Conservation (phyloP, 2,797 vertebrate species). For the Florisuga fusca region DNA sequence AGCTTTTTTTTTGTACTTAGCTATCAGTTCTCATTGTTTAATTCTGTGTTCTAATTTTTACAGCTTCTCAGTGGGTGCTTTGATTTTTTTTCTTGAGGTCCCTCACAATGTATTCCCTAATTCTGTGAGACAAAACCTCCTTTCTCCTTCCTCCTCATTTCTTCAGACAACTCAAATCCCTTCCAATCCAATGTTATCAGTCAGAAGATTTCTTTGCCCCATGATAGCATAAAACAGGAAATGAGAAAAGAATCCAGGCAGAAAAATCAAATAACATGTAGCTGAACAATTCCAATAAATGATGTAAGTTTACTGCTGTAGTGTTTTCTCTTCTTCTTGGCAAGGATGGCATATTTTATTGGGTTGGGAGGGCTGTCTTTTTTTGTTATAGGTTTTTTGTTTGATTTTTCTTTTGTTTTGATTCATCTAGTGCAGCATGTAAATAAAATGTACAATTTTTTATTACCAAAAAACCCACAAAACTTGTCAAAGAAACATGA, state of each 20-base stretch:
- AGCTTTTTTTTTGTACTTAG: background rate
- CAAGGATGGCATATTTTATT: background rate
- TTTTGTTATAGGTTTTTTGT: background rate
- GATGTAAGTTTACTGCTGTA: background rate
- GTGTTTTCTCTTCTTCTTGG: background rate
- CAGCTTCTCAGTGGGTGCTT: background rate
- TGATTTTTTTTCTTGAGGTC: background rate
- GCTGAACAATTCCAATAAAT: background rate
- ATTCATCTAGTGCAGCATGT: background rate
- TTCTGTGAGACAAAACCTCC: background rate
- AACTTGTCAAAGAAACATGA: background rate
- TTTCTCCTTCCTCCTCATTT: background rate
- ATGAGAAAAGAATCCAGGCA: background rate
- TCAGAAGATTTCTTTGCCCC: background rate
- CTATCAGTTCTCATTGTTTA: background rate
- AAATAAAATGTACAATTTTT: background rate
- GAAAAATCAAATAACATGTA: background rate
- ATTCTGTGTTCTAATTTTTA: background rate
- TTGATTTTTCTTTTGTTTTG: background rate
- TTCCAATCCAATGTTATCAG: background rate
- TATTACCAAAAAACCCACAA: background rate
- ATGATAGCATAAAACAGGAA: background rate
- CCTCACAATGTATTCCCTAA: rapidly evolving
- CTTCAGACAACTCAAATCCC: background rate
- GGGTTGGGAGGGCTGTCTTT: background rate